Evolutionary conservation across 2,888 invertebrate genomes (phyloP).

Genomic region (Parnassius mnemosyne): DNA sequence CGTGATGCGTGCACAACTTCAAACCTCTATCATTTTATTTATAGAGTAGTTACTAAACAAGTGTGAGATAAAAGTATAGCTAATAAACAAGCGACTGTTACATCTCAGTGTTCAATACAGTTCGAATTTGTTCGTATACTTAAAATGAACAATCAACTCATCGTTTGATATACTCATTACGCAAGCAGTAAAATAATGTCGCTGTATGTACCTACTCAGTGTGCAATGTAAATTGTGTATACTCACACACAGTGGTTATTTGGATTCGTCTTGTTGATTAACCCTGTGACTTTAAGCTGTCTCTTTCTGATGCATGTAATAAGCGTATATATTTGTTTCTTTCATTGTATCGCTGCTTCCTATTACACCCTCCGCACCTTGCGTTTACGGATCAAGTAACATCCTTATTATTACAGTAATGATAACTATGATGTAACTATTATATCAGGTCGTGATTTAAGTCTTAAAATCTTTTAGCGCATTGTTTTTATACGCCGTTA

Average conservation of each 20-base stretch:
- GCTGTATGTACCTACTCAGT: constrained; percentile 10
- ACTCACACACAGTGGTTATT: constrained; percentile 33
- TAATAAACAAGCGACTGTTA: too few species aligned
- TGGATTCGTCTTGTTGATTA: constrained; percentile 38
- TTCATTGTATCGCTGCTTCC: constrained; percentile 40
- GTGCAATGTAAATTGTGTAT: constrained; percentile 34
- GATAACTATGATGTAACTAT: constrained; percentile 44
- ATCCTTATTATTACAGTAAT: constrained; percentile 49
- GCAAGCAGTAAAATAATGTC: constrained; percentile 22
- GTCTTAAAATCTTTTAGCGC: constrained; percentile 31
- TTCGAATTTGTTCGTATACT: too few species aligned
- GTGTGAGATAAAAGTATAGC: too few species aligned
- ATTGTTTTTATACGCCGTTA: neutral
- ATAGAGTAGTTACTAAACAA: too few species aligned
- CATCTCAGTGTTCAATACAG: too few species aligned
- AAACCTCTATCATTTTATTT: too few species aligned
- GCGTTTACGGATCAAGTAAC: constrained; percentile 38
- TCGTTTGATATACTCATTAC: constrained; percentile 5
- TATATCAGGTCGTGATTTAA: constrained; percentile 40
- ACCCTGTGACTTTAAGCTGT: constrained; percentile 34
- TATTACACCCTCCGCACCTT: constrained; percentile 38
- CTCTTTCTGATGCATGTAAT: constrained; percentile 32
- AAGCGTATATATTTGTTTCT: constrained; percentile 32
- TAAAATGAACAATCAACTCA: constrained; percentile 2
- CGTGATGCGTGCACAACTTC: too few species aligned